Percentiles rank a stretch among this genome's conserved stretches.
These are phyloP conservation scores for Drosophila lini DNA, from an alignment of 1,140 invertebrate species.

Conservation along the genomic window DNA sequence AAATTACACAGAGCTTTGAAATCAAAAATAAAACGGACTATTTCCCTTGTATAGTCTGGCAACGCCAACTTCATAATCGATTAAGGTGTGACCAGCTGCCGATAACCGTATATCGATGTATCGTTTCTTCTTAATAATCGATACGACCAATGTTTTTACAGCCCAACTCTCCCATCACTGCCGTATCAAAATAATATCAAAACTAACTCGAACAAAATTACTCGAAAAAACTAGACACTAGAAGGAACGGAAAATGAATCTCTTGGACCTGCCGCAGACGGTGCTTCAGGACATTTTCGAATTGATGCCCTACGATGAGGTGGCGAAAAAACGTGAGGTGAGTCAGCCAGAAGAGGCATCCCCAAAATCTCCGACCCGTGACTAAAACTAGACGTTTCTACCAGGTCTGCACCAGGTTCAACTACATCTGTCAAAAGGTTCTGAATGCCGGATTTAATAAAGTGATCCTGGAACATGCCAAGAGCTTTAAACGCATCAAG, in stretches of 20 bases:
- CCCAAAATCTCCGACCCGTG: neutral
- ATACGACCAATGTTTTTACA: neutral
- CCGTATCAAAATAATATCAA: conserved; percentile 26
- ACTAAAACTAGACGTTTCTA: conserved; percentile 45
- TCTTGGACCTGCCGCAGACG: conserved; percentile 89
- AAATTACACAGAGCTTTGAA: too few species aligned
- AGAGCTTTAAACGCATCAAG: conserved; percentile 91
- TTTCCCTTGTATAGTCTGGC: neutral
- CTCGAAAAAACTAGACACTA: conserved; percentile 9
- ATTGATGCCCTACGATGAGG: conserved; percentile 92
- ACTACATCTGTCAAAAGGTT: conserved; percentile 89
- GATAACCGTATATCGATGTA: neutral
- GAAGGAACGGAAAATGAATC: conserved; percentile 79
- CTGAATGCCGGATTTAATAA: conserved; percentile 93
- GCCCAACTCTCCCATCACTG: conserved; percentile 12
- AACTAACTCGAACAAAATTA: conserved; percentile 18
- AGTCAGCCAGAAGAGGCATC: conserved; percentile 76
- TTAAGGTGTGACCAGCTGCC: neutral
- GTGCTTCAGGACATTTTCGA: conserved; percentile 92
- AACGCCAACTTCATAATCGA: neutral
- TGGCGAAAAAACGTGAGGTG: conserved; percentile 92
- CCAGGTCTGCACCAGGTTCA: conserved; percentile 92
- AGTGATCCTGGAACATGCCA: conserved; percentile 91
- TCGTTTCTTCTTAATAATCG: neutral
- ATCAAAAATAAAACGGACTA: too few species aligned